These are phyloP conservation scores for Coregonus sp. DNA, from an alignment of 2,797 vertebrate species.

Conservation along the genomic window DNA sequence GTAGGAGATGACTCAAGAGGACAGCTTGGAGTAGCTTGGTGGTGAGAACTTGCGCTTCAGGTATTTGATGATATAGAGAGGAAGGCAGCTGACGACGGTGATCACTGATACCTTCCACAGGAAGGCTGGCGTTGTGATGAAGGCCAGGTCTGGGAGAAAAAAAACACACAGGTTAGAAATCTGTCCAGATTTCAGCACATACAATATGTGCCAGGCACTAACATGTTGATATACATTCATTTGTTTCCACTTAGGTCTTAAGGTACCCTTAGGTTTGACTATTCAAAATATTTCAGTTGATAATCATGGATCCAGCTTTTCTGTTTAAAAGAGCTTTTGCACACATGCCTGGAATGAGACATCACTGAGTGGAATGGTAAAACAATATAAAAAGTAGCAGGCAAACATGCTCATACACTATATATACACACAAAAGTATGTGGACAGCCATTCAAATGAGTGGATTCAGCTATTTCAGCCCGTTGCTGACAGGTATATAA, in stretches of 20 bases:
- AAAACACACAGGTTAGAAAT: neutral
- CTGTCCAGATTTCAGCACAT: neutral
- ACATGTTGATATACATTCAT: neutral
- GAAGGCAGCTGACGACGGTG: constrained; percentile 97
- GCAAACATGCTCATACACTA: too few relatives aligned
- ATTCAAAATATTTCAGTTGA: too few relatives aligned
- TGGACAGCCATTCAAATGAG: too few relatives aligned
- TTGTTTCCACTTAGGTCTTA: neutral
- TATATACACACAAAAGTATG: too few relatives aligned
- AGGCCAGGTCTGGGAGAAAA: constrained; percentile 81
- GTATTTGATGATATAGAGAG: constrained; percentile 97
- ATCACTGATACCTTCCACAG: constrained; percentile 96
- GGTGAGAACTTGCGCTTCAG: constrained; percentile 96
- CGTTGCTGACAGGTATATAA: too few relatives aligned
- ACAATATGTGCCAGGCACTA: neutral
- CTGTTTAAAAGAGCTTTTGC: too few relatives aligned
- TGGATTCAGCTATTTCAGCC: too few relatives aligned
- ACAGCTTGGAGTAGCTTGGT: constrained; percentile 96
- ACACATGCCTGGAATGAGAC: neutral
- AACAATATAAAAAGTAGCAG: too few relatives aligned
- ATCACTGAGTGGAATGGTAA: neutral
- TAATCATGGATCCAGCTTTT: too few relatives aligned
- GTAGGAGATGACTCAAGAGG: constrained; percentile 74
- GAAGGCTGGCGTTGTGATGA: constrained; percentile 92
- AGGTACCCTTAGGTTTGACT: too few relatives aligned